Percentiles rank a stretch among this genome's conserved stretches.
These are phyloP conservation scores for Micrasema longulum DNA, from an alignment of 1,140 invertebrate genomes.

Conservation along the genomic window DNA sequence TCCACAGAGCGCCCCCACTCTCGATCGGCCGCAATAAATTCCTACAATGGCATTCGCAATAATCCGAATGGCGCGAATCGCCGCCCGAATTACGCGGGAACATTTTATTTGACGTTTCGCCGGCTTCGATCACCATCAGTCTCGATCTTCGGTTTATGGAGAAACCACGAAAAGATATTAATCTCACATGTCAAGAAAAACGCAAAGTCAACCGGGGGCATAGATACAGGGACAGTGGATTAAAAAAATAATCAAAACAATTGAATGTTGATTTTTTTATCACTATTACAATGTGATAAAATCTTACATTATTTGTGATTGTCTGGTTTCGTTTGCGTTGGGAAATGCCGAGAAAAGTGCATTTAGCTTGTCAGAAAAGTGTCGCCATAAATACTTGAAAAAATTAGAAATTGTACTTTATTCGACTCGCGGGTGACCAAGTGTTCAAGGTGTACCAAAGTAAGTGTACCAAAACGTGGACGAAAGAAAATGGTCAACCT, in stretches of 20 bases:
- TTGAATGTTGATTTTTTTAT: background rate
- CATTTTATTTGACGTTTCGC: conserved; percentile 40
- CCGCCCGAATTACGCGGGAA: conserved; percentile 32
- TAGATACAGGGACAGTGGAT: too few relatives aligned
- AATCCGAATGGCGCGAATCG: conserved; percentile 19
- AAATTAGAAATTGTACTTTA: background rate
- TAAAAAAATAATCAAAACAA: background rate
- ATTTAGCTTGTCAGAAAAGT: conserved; percentile 4
- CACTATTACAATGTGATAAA: too few relatives aligned
- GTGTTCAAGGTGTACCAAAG: background rate
- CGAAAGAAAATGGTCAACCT: conserved; percentile 51
- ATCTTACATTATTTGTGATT: too few relatives aligned
- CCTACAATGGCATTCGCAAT: conserved; percentile 38
- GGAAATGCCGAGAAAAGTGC: conserved; percentile 13
- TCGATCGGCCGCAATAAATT: conserved; percentile 26
- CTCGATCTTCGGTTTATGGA: background rate
- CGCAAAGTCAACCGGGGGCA: too few relatives aligned
- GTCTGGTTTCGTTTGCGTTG: background rate
- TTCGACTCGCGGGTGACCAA: background rate
- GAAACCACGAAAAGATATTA: background rate
- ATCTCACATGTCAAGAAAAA: background rate
- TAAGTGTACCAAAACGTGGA: background rate
- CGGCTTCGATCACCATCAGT: conserved; percentile 16
- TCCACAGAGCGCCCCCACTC: conserved; percentile 6
- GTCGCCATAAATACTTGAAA: background rate